Base-by-base conservation (phyloP, 2,113 vertebrate species). In the Oryzias javanicus region DNA sequence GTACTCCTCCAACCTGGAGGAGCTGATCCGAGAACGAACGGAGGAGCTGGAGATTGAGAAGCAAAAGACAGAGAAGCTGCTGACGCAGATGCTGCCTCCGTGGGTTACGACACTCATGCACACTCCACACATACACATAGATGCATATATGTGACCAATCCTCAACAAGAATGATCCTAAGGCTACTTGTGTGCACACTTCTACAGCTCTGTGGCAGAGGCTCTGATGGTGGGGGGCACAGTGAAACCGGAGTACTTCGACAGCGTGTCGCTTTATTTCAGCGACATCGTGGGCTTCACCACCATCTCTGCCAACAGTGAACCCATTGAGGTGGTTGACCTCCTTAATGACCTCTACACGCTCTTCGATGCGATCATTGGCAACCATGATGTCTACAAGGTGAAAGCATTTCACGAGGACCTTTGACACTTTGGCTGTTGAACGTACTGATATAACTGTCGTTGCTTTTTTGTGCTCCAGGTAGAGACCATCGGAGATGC, bases 341-440 rank as follows among this genome's bases (percentile, higher is more conserved):
- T 93, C n/a, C 91, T 94, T 58, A 93, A 93, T 3, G 88, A 92
- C 78, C 91, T 94, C 42, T 94, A 94, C 82, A 92, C 91, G 0
- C 55, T 93, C 13, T 94, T 94, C 17, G 93, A 94, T 24, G 92
- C 91, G 24, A 89, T 94, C 62, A 91, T 94, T 14, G 86, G 88
- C 64, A 89, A 90, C 73, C 93, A 93, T 3, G 93, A 94, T 16
- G 92, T 94, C 44, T 93, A 94, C 79, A 94, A 94, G 91, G 92
- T 92, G 60, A 42, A 0, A 0, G 10, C 14, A 14, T 29, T 5
- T 46, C 5, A 35, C 12, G 35, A 35, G 35, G 35, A 35, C 35
- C 35, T 35, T 8, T 35, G 35, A 35, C 35, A 35, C 35, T 35
- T 35, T 35, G 35, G 8, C 35, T 3, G 35, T 12, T 35, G 35